Evolutionary conservation across 1,140 invertebrate genomes (phyloP).

Genomic region (Hermetia illucens): DNA sequence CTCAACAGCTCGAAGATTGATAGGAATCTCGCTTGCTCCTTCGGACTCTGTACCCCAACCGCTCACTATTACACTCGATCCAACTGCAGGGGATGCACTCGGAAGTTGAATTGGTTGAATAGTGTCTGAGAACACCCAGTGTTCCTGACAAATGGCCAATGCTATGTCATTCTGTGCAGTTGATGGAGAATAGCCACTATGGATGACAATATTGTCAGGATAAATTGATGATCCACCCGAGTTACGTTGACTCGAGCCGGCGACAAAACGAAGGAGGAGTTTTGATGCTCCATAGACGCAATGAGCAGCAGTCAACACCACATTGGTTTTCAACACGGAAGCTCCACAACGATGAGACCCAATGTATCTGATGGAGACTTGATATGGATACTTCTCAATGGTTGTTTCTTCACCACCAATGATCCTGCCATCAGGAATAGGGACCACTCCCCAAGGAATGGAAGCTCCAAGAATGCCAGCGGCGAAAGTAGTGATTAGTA

Average conservation of each 20-base stretch:
- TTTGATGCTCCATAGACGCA: conserved; percentile 31
- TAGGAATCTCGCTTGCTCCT: too few relatives aligned
- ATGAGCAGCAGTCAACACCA: conserved; percentile 41
- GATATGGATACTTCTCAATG: conserved; percentile 35
- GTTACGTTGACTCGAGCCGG: conserved; percentile 18
- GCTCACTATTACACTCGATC: not conserved
- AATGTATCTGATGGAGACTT: conserved; percentile 29
- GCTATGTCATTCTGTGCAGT: too few relatives aligned
- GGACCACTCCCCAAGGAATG: too few relatives aligned
- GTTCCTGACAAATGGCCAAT: too few relatives aligned
- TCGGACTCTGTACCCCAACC: too few relatives aligned
- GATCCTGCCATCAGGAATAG: too few relatives aligned
- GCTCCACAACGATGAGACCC: conserved; percentile 34
- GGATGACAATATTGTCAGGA: too few relatives aligned
- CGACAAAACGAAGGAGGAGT: not conserved
- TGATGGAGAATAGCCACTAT: too few relatives aligned
- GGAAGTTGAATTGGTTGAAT: not conserved
- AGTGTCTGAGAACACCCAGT: too few relatives aligned
- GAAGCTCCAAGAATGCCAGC: conserved; percentile 37
- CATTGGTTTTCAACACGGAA: conserved; percentile 32
- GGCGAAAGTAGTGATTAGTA: conserved; percentile 37
- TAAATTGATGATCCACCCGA: too few relatives aligned
- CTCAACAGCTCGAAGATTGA: conserved; percentile 5
- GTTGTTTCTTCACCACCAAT: too few relatives aligned
- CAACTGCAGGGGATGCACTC: not conserved